Percentiles rank a stretch among this genome's conserved stretches.
These are phyloP conservation scores for Parotocinclus haroldoi DNA, from an alignment of 2,797 vertebrate genomes.

Conservation along the genomic window DNA sequence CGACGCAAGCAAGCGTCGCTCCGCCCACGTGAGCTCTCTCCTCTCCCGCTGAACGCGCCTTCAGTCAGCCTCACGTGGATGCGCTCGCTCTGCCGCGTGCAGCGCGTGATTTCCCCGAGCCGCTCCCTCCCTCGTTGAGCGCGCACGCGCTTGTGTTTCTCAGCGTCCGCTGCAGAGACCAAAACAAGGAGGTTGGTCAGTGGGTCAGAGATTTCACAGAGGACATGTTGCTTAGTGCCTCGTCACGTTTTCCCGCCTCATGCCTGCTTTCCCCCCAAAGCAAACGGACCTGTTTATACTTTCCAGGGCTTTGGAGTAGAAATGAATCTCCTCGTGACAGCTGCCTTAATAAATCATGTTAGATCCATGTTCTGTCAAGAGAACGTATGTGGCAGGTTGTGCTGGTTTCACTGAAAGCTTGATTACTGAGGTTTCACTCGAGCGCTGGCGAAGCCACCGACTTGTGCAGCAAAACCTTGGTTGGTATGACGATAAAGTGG, in stretches of 20 bases:
- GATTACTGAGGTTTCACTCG: too few relatives aligned
- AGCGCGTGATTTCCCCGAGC: slow-evolving; percentile 58
- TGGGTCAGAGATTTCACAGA: slow-evolving; percentile 73
- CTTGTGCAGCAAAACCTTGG: too few relatives aligned
- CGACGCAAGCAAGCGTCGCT: slow-evolving; percentile 15
- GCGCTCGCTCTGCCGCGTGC: slow-evolving; percentile 69
- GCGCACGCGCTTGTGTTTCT: slow-evolving; percentile 1
- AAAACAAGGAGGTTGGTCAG: slow-evolving; percentile 71
- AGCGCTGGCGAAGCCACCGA: too few relatives aligned
- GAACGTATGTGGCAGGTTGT: too few relatives aligned
- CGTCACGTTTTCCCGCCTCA: slow-evolving; percentile 71
- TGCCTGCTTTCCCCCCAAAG: slow-evolving; percentile 34
- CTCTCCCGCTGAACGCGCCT: slow-evolving; percentile 41
- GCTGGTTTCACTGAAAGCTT: too few relatives aligned
- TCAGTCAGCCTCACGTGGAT: slow-evolving; percentile 69
- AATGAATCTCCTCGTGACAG: slow-evolving; percentile 44
- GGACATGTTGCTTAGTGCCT: slow-evolving; percentile 44
- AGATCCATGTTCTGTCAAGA: not conserved
- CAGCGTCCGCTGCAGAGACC: slow-evolving; percentile 49
- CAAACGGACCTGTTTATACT: slow-evolving; percentile 2
- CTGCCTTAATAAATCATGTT: slow-evolving; percentile 29
- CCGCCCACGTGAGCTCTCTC: slow-evolving; percentile 18
- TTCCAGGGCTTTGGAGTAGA: not conserved
- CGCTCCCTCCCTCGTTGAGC: slow-evolving; percentile 32
- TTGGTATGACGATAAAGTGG: too few relatives aligned